phyloP scores from a whole-genome alignment of 2,888 invertebrate genomes.

The Brachynemurus nebulosus region DNA sequence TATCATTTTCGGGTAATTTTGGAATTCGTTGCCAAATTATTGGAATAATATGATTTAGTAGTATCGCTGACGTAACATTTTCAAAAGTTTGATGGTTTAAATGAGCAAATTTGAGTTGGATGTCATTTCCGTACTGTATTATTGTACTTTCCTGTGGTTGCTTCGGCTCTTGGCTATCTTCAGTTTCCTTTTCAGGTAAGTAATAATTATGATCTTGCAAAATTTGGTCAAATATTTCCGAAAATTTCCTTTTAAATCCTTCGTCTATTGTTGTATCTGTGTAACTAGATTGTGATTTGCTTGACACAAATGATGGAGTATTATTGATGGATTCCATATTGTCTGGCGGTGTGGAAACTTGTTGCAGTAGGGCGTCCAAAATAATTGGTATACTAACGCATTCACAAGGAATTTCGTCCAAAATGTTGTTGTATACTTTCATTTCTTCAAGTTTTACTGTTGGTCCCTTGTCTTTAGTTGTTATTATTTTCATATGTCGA shows the following conservation, averaged over 20 bases:
- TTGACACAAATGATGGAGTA: too few species aligned
- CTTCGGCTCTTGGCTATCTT: too few species aligned
- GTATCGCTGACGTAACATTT: background rate
- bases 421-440: constrained; percentile 18
- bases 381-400: constrained; percentile 21
- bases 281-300: background rate
- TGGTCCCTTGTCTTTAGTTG: background rate
- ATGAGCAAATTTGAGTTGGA: background rate
- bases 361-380: constrained; percentile 23
- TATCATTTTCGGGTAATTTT: background rate
- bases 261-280: background rate
- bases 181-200: too few species aligned
- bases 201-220: too few species aligned
- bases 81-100: background rate
- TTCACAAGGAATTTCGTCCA: constrained; percentile 21
- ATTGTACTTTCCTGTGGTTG: too few species aligned
- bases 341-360: constrained; percentile 23
- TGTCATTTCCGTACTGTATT: background rate
- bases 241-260: constrained; percentile 2
- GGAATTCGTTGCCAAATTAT: background rate
- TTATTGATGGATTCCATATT: too few species aligned
- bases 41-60: background rate
- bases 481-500: constrained; percentile 18
- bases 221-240: background rate
- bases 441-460: constrained; percentile 2